phyloP scores from a whole-genome alignment of 1,140 invertebrate species.

The Arctopsyche grandis region DNA sequence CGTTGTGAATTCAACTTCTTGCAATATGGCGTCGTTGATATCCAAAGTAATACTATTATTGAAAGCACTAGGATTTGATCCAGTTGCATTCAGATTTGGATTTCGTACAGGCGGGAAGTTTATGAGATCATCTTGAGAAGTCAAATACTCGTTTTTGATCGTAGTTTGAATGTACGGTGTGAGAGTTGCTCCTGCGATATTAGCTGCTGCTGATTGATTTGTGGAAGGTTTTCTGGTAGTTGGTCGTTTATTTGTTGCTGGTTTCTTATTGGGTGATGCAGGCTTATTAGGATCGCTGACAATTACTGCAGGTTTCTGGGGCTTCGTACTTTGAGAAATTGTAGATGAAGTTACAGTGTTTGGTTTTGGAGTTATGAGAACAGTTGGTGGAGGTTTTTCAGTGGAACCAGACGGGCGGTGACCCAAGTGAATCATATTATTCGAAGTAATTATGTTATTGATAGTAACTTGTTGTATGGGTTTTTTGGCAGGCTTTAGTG shows the following conservation, averaged over 20 bases:
- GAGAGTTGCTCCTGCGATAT: background rate
- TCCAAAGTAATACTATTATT: conserved; percentile 68
- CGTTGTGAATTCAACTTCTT: conserved; percentile 75
- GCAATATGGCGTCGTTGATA: conserved; percentile 59
- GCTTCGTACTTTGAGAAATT: conserved; percentile 58
- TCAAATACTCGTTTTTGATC: conserved; percentile 66
- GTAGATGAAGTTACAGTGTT: conserved; percentile 61
- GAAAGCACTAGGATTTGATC: conserved; percentile 65
- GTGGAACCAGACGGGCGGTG: conserved; percentile 55
- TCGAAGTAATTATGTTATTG: conserved; percentile 69
- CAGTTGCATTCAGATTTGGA: conserved; percentile 79
- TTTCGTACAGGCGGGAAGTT: conserved; percentile 87
- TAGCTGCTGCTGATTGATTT: conserved; percentile 40
- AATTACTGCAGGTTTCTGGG: conserved; percentile 41
- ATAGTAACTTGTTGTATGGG: conserved; percentile 67
- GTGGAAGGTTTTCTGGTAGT: conserved; percentile 32
- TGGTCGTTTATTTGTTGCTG: conserved; percentile 41
- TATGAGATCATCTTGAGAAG: conserved; percentile 74
- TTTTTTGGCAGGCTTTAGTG: conserved; percentile 62
- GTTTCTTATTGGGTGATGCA: conserved; percentile 54
- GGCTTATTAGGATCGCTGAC: conserved; percentile 30
- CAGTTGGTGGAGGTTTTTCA: conserved; percentile 66
- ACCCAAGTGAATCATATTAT: conserved; percentile 65
- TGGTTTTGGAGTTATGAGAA: conserved; percentile 72
- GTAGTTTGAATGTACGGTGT: conserved; percentile 55